These are phyloP conservation scores for Stercorarius parasiticus DNA, from an alignment of 2,113 vertebrate species.

Conservation along the genomic window DNA sequence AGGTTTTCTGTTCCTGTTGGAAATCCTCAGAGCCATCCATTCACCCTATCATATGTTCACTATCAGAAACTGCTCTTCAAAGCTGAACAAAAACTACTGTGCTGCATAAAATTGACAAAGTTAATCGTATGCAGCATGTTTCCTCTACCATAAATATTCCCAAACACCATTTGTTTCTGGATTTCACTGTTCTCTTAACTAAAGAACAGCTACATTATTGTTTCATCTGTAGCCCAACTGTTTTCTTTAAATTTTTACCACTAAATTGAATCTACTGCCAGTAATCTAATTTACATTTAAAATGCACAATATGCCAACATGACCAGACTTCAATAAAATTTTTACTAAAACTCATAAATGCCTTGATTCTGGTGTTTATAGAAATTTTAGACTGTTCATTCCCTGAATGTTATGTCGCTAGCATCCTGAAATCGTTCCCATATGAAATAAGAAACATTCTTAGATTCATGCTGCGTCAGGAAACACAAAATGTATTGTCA, in stretches of 20 bases:
- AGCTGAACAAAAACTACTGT: conserved; percentile 65
- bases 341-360: conserved; percentile 76
- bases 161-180: conserved; percentile 14
- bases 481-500: conserved; percentile 25
- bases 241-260: conserved; percentile 75
- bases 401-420: conserved; percentile 51
- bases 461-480: conserved; percentile 39
- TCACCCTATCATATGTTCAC: conserved; percentile 38
- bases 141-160: conserved; percentile 11
- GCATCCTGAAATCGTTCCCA: conserved; percentile 74
- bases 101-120: background rate
- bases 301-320: conserved; percentile 74
- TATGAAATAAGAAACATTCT: conserved; percentile 67
- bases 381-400: conserved; percentile 76
- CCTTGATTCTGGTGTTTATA: conserved; percentile 76
- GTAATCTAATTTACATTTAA: conserved; percentile 80
- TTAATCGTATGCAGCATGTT: background rate
- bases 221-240: conserved; percentile 64
- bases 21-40: conserved; percentile 20
- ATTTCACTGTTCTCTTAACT: conserved; percentile 67
- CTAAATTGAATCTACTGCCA: conserved; percentile 78
- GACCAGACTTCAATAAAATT: conserved; percentile 76
- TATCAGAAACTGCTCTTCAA: conserved; percentile 17
- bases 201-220: conserved; percentile 72
- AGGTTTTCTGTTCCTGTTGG: conserved; percentile 4